A percentile compares a stretch with the other conserved stretches of the same genome.
Evolutionary conservation across 2,113 vertebrate species (phyloP).

Genomic region (Ondatra zibethicus): DNA sequence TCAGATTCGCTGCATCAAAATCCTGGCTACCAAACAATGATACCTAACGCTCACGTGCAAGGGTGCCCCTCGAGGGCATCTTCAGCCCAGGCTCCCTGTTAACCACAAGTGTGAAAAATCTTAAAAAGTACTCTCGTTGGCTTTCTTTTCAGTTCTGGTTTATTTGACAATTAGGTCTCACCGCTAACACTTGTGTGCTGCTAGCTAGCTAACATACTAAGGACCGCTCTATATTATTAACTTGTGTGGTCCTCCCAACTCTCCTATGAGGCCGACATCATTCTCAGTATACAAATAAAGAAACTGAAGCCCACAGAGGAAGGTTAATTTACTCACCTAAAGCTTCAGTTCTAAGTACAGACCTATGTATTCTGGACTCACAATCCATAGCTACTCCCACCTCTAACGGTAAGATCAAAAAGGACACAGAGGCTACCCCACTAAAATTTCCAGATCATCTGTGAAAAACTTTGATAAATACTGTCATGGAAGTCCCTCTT

Average conservation of each 20-base stretch:
- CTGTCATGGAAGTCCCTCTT: background rate
- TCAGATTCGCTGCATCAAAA: background rate
- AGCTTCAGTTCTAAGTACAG: background rate
- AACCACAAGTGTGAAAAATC: background rate
- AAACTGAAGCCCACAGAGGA: background rate
- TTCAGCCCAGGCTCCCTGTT: background rate
- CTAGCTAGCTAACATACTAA: background rate
- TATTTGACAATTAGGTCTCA: background rate
- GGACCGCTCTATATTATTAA: background rate
- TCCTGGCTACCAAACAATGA: background rate
- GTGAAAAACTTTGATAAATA: background rate
- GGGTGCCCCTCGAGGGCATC: background rate
- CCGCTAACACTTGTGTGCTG: background rate
- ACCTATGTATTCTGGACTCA: background rate
- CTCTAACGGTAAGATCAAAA: conserved; percentile 9
- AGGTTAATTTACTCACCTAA: background rate
- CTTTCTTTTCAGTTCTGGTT: conserved; percentile 28
- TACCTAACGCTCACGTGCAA: background rate
- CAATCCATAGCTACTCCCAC: background rate
- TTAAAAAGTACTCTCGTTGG: background rate
- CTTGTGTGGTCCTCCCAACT: background rate
- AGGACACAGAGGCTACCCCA: background rate
- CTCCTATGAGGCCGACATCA: background rate
- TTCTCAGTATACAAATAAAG: conserved; percentile 17
- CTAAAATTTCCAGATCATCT: background rate